Evolutionary conservation across 2,888 invertebrate species (phyloP).

Genomic region (Aphidoletes aphidimyza): DNA sequence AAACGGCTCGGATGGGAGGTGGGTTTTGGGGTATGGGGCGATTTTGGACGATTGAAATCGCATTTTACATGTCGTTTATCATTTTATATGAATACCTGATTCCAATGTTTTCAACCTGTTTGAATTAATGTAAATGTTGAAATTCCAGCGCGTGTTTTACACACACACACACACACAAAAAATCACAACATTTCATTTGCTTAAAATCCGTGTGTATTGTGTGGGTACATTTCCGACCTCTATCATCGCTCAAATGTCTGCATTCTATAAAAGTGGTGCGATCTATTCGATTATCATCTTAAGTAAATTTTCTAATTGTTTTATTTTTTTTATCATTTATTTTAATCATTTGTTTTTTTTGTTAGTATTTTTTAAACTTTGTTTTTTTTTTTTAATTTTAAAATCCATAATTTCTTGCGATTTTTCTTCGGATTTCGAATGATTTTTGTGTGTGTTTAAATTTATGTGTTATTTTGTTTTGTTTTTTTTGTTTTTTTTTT

Average conservation of each 20-base stretch:
- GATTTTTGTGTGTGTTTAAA: neutral
- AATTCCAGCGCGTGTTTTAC: neutral
- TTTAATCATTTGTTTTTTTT: neutral
- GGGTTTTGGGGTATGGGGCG: too few relatives aligned
- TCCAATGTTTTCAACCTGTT: too few relatives aligned
- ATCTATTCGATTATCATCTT: constrained; percentile 11
- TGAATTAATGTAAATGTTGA: too few relatives aligned
- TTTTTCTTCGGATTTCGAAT: neutral
- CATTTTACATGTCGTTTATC: too few relatives aligned
- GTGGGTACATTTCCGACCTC: neutral
- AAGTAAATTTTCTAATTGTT: constrained; percentile 15
- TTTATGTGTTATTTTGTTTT: neutral
- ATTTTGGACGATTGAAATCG: too few relatives aligned
- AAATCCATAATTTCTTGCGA: too few relatives aligned
- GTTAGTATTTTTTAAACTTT: neutral
- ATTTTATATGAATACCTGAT: too few relatives aligned
- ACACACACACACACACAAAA: neutral
- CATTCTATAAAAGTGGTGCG: neutral
- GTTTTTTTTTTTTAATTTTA: neutral
- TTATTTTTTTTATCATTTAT: too few relatives aligned
- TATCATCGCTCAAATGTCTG: neutral
- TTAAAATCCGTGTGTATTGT: neutral
- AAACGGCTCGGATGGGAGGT: too few relatives aligned
- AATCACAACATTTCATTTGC: neutral
- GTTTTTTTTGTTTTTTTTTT: neutral